Conservation (phyloP, 2,888 invertebrate species). For the Callosobruchus maculatus region DNA sequence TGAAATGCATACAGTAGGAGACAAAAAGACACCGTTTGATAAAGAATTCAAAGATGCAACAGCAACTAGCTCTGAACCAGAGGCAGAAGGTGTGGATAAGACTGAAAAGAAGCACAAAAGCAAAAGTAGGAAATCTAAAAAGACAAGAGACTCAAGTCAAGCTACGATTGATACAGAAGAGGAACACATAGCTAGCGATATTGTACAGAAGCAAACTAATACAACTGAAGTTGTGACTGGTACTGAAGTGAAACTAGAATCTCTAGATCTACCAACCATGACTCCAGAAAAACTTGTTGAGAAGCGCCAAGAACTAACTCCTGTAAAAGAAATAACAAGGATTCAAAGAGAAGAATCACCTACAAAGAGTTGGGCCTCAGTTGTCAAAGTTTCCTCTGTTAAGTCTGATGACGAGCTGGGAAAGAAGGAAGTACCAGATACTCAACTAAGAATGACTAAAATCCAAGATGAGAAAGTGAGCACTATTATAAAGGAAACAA, state of each 20-base stretch:
- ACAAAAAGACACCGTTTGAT: too few species aligned
- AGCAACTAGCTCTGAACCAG: too few species aligned
- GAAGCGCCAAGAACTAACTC: conserved; percentile 1
- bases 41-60: neutral
- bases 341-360: conserved; percentile 3
- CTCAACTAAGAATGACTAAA: neutral
- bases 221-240: too few species aligned
- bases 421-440: neutral
- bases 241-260: neutral
- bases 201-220: neutral
- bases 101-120: too few species aligned
- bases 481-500: too few species aligned
- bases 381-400: conserved; percentile 13
- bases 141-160: too few species aligned
- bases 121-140: too few species aligned
- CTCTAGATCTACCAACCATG: neutral
- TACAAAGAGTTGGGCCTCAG: conserved; percentile 22
- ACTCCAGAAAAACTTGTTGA: neutral
- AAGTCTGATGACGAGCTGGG: neutral
- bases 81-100: too few species aligned
- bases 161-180: too few species aligned
- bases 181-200: too few species aligned
- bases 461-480: too few species aligned
- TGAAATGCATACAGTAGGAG: too few species aligned
- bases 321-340: conserved; percentile 4